phyloP scores from a whole-genome alignment of 2,888 invertebrate genomes.

The Fragum sueziense region DNA sequence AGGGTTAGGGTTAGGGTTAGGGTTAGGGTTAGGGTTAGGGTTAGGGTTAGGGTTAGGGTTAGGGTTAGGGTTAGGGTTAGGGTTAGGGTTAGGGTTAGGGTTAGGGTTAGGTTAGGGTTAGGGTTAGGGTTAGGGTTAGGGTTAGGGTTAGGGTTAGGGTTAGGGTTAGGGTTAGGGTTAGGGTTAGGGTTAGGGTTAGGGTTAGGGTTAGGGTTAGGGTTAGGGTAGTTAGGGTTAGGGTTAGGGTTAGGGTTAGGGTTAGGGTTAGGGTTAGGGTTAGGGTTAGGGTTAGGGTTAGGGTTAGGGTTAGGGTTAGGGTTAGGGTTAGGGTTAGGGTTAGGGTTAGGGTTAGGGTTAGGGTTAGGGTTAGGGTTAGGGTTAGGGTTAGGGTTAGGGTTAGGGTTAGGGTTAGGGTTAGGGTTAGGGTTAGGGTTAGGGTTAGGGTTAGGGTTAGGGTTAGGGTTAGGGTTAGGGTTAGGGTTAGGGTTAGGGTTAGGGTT shows the following conservation, averaged over 20 bases:
- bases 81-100: conserved; percentile 62
- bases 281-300: conserved; percentile 60
- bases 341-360: conserved; percentile 51
- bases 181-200: conserved; percentile 54
- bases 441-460: conserved; percentile 57
- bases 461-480: conserved; percentile 52
- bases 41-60: conserved; percentile 64
- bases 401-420: conserved; percentile 49
- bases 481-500: conserved; percentile 57
- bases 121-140: conserved; percentile 29
- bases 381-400: conserved; percentile 44
- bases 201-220: not conserved
- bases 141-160: conserved; percentile 56
- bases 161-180: conserved; percentile 49
- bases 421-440: conserved; percentile 39
- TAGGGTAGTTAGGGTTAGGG: conserved; percentile 16
- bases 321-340: conserved; percentile 67
- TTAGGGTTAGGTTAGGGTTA: conserved; percentile 11
- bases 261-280: conserved; percentile 62
- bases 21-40: conserved; percentile 48
- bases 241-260: conserved; percentile 62
- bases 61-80: conserved; percentile 64
- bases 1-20: not conserved
- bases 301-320: conserved; percentile 66
- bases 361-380: conserved; percentile 56